Conservation (phyloP, 53 echinoderm and acorn worm species). For the Echinarachnius parma region DNA sequence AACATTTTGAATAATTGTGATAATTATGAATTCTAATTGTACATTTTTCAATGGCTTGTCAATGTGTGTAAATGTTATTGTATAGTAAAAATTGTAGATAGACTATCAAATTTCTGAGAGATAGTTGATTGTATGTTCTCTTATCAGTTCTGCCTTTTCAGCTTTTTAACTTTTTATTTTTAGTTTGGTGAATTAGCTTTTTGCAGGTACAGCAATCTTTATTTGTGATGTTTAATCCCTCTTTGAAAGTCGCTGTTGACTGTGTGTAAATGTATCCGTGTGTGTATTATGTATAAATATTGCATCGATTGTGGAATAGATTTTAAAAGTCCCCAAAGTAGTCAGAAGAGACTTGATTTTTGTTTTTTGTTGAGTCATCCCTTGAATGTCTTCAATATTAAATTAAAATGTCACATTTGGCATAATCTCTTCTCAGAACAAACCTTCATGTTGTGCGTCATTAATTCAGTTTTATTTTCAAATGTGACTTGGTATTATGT, state of each 20-base stretch:
- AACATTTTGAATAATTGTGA: constrained; percentile 24
- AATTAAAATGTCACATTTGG: background rate
- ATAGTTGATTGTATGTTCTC: background rate
- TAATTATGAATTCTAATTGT: constrained; percentile 11
- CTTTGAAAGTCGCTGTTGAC: constrained; percentile 12
- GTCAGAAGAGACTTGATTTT: constrained; percentile 11
- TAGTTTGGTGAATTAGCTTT: background rate
- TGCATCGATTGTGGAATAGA: constrained; percentile 43
- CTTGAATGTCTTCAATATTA: constrained; percentile 30
- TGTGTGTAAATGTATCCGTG: constrained; percentile 31
- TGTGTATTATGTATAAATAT: constrained; percentile 42
- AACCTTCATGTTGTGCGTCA: too few relatives aligned
- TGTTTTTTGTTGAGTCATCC: constrained; percentile 17
- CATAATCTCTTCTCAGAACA: background rate
- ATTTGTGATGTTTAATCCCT: constrained; percentile 15
- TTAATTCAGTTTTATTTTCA: too few relatives aligned
- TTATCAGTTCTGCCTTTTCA: background rate
- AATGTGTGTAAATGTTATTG: constrained; percentile 32
- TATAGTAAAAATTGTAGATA: constrained; percentile 21
- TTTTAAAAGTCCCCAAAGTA: constrained; percentile 1
- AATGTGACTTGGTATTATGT: too few relatives aligned
- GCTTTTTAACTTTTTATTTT: background rate
- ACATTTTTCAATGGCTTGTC: constrained; percentile 1
- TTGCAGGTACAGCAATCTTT: background rate
- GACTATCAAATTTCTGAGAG: constrained; percentile 15